A percentile compares a stretch with the other conserved stretches of the same genome.
Evolutionary conservation across 2,797 vertebrate species (phyloP).

Genomic region (Malurus leucopterus): DNA sequence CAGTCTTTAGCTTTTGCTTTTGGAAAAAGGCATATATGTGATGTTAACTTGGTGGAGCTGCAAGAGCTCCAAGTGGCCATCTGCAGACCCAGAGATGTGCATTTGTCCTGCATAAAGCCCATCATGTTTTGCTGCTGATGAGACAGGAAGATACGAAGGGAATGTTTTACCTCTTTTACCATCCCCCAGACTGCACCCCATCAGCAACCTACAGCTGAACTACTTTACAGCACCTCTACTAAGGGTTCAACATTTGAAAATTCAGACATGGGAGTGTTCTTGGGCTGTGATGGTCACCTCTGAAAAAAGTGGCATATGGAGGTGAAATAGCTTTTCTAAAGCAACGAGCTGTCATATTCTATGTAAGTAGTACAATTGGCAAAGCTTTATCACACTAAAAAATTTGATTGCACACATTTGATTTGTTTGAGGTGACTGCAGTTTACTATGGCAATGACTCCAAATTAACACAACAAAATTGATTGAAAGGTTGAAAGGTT

Average conservation of each 20-base stretch:
- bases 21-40: neutral
- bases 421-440: neutral
- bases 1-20: neutral
- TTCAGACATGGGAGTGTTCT: neutral
- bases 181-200: neutral
- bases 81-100: neutral
- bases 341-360: neutral
- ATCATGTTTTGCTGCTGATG: neutral
- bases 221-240: neutral
- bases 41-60: neutral
- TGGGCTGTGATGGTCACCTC: neutral
- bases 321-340: neutral
- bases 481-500: neutral
- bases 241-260: neutral
- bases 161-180: neutral
- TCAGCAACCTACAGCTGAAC: neutral
- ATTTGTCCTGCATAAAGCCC: neutral
- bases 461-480: neutral
- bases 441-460: neutral
- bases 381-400: neutral
- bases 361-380: neutral
- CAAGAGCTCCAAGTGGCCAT: neutral
- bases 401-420: neutral
- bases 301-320: neutral
- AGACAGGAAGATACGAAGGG: neutral